These are phyloP conservation scores for Atrina japonica DNA, from an alignment of 2,888 invertebrate species.

Conservation along the genomic window DNA sequence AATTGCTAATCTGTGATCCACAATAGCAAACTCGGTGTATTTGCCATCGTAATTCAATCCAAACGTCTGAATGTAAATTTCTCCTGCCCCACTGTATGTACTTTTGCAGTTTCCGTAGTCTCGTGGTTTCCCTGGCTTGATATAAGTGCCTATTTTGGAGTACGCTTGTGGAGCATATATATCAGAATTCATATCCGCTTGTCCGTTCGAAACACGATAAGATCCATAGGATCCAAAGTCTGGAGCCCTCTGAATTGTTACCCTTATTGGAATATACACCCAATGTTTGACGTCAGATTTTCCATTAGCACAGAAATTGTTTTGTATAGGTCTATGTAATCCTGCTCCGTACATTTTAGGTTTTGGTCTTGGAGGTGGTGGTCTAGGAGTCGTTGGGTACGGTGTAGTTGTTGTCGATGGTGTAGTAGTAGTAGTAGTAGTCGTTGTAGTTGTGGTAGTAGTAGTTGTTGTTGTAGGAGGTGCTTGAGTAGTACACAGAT, in stretches of 20 bases:
- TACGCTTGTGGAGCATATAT: constrained; percentile 61
- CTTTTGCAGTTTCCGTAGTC: constrained; percentile 54
- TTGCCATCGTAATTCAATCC: constrained; percentile 72
- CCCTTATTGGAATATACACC: constrained; percentile 69
- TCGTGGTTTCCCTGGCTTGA: constrained; percentile 43
- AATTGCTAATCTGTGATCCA: constrained; percentile 69
- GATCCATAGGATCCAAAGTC: constrained; percentile 62
- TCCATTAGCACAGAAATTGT: constrained; percentile 68
- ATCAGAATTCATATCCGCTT: constrained; percentile 50
- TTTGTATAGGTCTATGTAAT: constrained; percentile 60
- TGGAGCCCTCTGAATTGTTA: constrained; percentile 66
- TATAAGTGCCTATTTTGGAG: constrained; percentile 7
- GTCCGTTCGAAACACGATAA: constrained; percentile 63
- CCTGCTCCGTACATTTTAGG: background rate
- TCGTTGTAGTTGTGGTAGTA: constrained; percentile 21
- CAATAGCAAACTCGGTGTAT: constrained; percentile 70
- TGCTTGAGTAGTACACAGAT: background rate
- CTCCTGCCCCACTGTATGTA: constrained; percentile 56
- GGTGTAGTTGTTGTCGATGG: constrained; percentile 19
- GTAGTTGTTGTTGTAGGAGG: constrained; percentile 20
- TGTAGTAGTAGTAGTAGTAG: constrained; percentile 16
- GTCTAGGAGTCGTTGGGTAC: constrained; percentile 12
- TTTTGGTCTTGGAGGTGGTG: constrained; percentile 13
- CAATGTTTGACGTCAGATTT: constrained; percentile 66
- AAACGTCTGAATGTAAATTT: constrained; percentile 64